phyloP scores from a whole-genome alignment of 2,113 vertebrate genomes.

The Heliornis fulica region DNA sequence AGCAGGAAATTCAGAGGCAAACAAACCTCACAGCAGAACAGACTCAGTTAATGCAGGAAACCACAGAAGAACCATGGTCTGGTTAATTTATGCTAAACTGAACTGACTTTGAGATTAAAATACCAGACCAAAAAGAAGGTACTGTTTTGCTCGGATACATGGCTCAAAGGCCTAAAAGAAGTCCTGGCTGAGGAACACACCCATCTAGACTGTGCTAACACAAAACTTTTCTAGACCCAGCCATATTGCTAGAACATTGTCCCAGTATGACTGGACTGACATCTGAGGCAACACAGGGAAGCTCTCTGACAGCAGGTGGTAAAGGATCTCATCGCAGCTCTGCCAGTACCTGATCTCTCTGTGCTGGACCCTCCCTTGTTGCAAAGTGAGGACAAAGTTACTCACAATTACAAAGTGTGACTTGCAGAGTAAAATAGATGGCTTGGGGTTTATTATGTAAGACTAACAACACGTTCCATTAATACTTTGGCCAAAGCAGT shows the following conservation, averaged over 20 bases:
- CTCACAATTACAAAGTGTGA: not conserved
- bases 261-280: not conserved
- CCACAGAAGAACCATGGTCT: not conserved
- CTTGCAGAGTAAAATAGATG: not conserved
- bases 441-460: not conserved
- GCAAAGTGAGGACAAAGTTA: not conserved
- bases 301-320: not conserved
- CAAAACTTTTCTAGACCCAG: not conserved
- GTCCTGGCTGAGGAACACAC: not conserved
- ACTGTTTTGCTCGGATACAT: not conserved
- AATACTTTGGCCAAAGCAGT: not conserved
- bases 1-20: not conserved
- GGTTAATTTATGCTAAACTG: not conserved
- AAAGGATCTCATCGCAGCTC: not conserved
- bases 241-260: not conserved
- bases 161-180: not conserved
- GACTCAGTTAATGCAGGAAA: not conserved
- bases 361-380: not conserved
- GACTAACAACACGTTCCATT: not conserved
- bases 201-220: not conserved
- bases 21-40: not conserved
- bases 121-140: not conserved
- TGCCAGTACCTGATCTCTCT: not conserved
- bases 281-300: not conserved
- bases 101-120: not conserved